Conservation (phyloP, 2,888 invertebrate species). For the Ommatoiulus sabulosus region DNA sequence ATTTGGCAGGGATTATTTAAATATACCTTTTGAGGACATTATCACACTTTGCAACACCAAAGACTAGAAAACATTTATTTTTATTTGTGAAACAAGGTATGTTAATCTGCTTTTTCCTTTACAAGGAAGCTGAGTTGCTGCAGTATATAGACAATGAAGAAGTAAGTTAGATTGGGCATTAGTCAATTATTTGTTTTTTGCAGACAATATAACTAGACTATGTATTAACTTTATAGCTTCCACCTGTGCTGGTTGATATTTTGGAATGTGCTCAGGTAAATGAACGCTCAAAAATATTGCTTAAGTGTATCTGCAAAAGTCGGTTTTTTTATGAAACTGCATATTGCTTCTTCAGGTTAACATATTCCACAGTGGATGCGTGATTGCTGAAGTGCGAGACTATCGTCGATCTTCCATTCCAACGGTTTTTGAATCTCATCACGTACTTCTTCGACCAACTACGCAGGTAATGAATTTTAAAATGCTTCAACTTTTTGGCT, state of each 20-base stretch:
- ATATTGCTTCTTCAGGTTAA: constrained; percentile 59
- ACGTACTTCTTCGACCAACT: constrained; percentile 66
- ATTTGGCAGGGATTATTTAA: no score
- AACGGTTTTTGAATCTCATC: constrained; percentile 65
- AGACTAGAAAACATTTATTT: no score
- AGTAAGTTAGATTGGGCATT: constrained; percentile 62
- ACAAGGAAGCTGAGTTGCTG: constrained; percentile 79
- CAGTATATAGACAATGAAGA: constrained; percentile 91
- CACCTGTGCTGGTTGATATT: constrained; percentile 79
- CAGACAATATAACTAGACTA: background rate
- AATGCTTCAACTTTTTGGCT: background rate
- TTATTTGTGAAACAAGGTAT: no score
- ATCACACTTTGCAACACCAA: no score
- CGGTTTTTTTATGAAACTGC: background rate
- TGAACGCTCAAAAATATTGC: background rate
- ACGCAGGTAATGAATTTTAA: constrained; percentile 65
- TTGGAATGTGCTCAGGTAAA: constrained; percentile 69
- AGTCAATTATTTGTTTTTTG: background rate
- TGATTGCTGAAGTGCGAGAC: constrained; percentile 68
- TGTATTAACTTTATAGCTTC: constrained; percentile 71
- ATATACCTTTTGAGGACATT: no score
- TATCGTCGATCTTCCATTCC: constrained; percentile 64
- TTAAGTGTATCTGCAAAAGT: background rate
- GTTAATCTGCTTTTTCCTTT: constrained; percentile 46
- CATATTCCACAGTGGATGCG: constrained; percentile 67